Evolutionary conservation across 2,888 invertebrate species (phyloP).

Genomic region (Dermolepida albohirtum): DNA sequence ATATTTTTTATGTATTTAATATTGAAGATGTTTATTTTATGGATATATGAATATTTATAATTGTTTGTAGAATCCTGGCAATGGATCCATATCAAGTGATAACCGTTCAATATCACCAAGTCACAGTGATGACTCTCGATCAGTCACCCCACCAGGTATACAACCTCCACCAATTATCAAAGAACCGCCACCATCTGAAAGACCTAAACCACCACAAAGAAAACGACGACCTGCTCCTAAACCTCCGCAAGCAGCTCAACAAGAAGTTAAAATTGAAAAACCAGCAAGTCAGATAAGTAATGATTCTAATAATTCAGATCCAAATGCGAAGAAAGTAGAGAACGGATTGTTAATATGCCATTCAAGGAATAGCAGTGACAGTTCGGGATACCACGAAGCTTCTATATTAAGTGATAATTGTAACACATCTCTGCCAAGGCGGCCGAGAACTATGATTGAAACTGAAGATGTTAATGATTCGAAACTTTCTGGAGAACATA

Average conservation of each 20-base stretch:
- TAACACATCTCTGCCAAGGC: slow-evolving; percentile 61
- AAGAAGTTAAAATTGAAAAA: slow-evolving; percentile 47
- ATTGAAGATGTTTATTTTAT: no score
- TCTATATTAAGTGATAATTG: slow-evolving; percentile 74
- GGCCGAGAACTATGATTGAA: slow-evolving; percentile 59
- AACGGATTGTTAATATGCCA: slow-evolving; percentile 70
- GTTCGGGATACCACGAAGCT: slow-evolving; percentile 79
- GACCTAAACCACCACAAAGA: slow-evolving; percentile 68
- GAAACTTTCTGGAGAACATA: slow-evolving; percentile 50
- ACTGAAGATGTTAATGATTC: slow-evolving; percentile 50
- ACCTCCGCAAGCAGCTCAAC: slow-evolving; percentile 63
- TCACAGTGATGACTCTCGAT: slow-evolving; percentile 71
- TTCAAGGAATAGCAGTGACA: slow-evolving; percentile 79
- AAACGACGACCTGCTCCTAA: slow-evolving; percentile 72
- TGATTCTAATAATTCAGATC: slow-evolving; percentile 42
- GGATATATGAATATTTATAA: no score
- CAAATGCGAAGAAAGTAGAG: slow-evolving; percentile 49
- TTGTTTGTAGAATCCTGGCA: slow-evolving; percentile 60
- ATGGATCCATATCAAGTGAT: slow-evolving; percentile 63
- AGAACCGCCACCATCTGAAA: slow-evolving; percentile 60
- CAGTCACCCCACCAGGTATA: slow-evolving; percentile 62
- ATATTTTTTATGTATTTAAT: no score
- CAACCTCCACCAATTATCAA: slow-evolving; percentile 46
- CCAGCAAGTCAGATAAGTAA: slow-evolving; percentile 50
- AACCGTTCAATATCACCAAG: slow-evolving; percentile 69